Conservation (phyloP, 2,888 invertebrate genomes). For the Zonitis immaculata region DNA sequence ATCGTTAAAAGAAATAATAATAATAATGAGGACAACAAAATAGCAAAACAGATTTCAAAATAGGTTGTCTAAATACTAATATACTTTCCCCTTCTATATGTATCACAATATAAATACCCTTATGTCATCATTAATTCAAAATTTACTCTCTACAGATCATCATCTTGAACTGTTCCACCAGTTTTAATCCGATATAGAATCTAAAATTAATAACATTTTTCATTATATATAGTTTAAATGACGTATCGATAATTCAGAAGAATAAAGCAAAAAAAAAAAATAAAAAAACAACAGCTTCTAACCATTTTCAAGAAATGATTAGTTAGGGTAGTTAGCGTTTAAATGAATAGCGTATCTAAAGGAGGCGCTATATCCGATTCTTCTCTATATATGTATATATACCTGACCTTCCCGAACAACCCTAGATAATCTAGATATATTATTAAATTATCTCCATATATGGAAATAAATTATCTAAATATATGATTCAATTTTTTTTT, state of each 20-base stretch:
- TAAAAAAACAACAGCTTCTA: neutral
- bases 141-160: constrained; percentile 10
- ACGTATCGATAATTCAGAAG: constrained; percentile 12
- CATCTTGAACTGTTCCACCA: constrained; percentile 12
- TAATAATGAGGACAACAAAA: neutral
- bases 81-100: constrained; percentile 5
- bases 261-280: no score
- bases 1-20: neutral
- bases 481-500: constrained; percentile 20
- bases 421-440: constrained; percentile 30
- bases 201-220: neutral
- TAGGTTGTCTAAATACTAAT: neutral
- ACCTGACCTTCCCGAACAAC: constrained; percentile 18
- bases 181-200: neutral
- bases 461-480: constrained; percentile 22
- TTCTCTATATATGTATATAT: constrained; percentile 4
- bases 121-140: constrained; percentile 21
- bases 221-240: constrained; percentile 10
- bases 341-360: constrained; percentile 37
- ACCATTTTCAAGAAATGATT: constrained; percentile 14
- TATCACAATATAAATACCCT: constrained; percentile 13
- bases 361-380: constrained; percentile 23
- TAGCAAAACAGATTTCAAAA: neutral
- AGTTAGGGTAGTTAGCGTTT: constrained; percentile 32
- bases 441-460: constrained; percentile 27